Evolutionary conservation across 2,888 invertebrate species (phyloP), one percentile per base, ranked within the genome.

Genomic region (Drepanosiphum platanoidis): DNA sequence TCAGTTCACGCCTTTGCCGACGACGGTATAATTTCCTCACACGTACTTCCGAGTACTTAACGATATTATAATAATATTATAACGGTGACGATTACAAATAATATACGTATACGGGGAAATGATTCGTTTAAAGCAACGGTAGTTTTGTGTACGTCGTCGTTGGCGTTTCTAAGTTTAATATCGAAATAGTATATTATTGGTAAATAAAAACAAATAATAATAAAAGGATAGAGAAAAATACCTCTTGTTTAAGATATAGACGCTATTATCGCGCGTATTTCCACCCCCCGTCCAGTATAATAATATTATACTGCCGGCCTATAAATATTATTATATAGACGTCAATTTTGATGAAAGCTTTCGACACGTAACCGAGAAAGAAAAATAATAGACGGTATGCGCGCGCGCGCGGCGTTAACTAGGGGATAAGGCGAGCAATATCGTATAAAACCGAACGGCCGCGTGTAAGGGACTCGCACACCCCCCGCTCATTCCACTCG

Each of bases 341-440:
- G 71, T 81, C 71, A 72, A 81, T 72, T 81, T 81, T 81, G 72
- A 81, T 81, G 81, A 81, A 81, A 81, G 81, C 72, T 81, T 81
- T 81, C 61, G 61, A 61, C 81, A 81, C 81, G 81, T 81, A 72
- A 81, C 81, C n/a, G 32, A n/a, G 34, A 71, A 71, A 81, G 58
- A 71, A 71, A 71, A 81, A 81, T 81, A 81, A 58, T 72, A 81
- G 30, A 32, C 42, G 42, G 39, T 58, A 34, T 9, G 61, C 11
- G 61, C 30, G 58, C 80, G n/a, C n/a, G n/a, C n/a, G n/a, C n/a
- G n/a, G n/a, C n/a, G 66, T 58, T 80, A 39, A 36, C 36, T 27
- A 58, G 2, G 46, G 46, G 36, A 27, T 64, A 64, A 81, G 58
- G 30, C 36, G 30, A 78, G 30, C 36, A 36, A 78, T 39, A 78